These are phyloP conservation scores for Ophthalmotilapia sp. DNA, from an alignment of 2,113 vertebrate species.

Conservation along the genomic window DNA sequence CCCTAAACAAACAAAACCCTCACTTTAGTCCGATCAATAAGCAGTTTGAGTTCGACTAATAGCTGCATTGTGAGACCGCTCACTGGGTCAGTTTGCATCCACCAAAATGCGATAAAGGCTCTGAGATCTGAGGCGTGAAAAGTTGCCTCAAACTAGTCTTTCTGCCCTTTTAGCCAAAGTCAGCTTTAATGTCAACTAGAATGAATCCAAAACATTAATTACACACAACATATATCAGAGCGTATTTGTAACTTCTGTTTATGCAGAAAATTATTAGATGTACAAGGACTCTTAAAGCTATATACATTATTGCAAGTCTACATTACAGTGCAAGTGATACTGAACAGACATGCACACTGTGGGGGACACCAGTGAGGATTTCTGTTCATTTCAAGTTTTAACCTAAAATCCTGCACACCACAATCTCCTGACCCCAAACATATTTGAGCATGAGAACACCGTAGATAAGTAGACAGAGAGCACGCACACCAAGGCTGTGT, in stretches of 20 bases:
- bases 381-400: neutral
- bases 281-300: neutral
- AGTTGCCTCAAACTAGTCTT: neutral
- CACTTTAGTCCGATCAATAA: neutral
- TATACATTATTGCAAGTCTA: fast-evolving
- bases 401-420: neutral
- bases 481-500: neutral
- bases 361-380: fast-evolving
- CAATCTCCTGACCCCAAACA: neutral
- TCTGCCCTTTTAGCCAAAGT: neutral
- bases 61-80: neutral
- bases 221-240: neutral
- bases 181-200: neutral
- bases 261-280: fast-evolving
- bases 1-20: constrained; percentile 17
- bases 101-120: neutral
- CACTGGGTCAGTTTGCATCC: neutral
- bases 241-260: neutral
- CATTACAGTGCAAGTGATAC: neutral
- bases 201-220: neutral
- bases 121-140: neutral
- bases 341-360: neutral
- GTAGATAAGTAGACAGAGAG: neutral
- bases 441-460: neutral
- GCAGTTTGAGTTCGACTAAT: neutral